phyloP scores from a whole-genome alignment of 2,797 vertebrate species.

The Phoebastria nigripes region DNA sequence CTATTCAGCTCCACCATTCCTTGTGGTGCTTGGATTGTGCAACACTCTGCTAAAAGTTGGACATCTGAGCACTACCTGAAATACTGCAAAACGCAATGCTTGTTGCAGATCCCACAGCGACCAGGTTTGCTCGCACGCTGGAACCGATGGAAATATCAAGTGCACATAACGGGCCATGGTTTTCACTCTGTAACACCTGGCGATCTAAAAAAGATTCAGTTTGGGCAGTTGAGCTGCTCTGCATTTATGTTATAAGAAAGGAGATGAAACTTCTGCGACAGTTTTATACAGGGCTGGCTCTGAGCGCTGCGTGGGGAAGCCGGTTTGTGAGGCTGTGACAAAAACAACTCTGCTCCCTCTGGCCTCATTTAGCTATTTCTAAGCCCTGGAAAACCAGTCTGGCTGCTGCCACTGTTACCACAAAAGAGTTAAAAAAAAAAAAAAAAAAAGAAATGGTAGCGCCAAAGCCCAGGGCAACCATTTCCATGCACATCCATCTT shows the following conservation, averaged over 20 bases:
- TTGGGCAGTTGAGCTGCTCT: not conserved
- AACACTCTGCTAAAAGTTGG: not conserved
- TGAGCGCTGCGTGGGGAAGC: not conserved
- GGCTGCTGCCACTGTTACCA: not conserved
- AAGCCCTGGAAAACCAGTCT: not conserved
- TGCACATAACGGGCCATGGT: rapidly evolving
- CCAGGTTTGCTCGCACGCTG: not conserved
- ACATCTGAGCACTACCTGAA: not conserved
- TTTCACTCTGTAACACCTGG: not conserved
- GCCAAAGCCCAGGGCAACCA: not conserved
- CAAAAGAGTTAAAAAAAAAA: not conserved
- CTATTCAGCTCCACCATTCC: not conserved
- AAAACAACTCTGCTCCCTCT: not conserved
- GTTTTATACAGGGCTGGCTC: not conserved
- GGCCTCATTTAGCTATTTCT: not conserved
- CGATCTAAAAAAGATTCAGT: not conserved
- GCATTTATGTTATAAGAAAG: not conserved
- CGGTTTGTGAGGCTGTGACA: not conserved
- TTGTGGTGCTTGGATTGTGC: rapidly evolving
- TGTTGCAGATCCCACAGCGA: not conserved
- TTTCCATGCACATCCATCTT: not conserved
- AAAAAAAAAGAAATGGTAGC: not conserved
- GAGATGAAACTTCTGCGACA: not conserved
- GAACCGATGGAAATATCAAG: not conserved
- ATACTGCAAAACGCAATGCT: not conserved